These are phyloP conservation scores for Hedya salicella DNA, from an alignment of 2,888 invertebrate species.

Conservation along the genomic window DNA sequence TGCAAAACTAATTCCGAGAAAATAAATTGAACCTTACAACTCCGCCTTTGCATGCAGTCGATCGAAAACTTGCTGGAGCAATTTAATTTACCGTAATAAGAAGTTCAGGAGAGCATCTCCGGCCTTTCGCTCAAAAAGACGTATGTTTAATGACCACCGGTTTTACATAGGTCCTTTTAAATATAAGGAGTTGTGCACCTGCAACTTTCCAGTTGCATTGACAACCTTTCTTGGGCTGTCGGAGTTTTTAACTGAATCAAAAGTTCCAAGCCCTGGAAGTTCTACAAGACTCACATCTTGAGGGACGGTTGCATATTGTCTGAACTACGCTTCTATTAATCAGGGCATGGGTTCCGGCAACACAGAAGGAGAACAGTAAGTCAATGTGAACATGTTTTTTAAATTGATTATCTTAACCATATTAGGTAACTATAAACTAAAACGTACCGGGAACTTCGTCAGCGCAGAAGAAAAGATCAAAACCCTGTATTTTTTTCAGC, in stretches of 20 bases:
- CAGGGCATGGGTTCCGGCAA: not conserved
- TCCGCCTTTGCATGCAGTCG: not conserved
- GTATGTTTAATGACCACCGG: not conserved
- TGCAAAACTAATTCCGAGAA: constrained; percentile 1
- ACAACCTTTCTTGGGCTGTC: constrained; percentile 6
- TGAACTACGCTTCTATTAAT: constrained; percentile 22
- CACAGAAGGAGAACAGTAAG: constrained; percentile 15
- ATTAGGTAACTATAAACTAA: too few species aligned
- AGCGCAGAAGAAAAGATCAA: too few species aligned
- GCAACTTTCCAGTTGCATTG: constrained; percentile 7
- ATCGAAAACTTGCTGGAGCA: constrained; percentile 8
- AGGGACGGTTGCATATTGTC: constrained; percentile 20
- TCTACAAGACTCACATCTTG: constrained; percentile 3
- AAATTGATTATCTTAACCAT: too few species aligned
- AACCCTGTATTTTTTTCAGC: too few species aligned
- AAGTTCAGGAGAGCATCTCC: not conserved
- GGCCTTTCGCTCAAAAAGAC: not conserved
- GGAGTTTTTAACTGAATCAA: constrained; percentile 17
- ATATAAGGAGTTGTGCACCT: not conserved
- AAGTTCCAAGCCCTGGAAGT: constrained; percentile 17
- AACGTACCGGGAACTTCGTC: too few species aligned
- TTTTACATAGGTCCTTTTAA: not conserved
- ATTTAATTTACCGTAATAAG: constrained; percentile 6
- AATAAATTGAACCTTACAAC: constrained; percentile 1
- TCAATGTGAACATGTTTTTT: not conserved